Percentiles rank a stretch among this genome's conserved stretches.
Evolutionary conservation across 2,113 vertebrate genomes (phyloP).

Genomic region (Probosciger aterrimus): DNA sequence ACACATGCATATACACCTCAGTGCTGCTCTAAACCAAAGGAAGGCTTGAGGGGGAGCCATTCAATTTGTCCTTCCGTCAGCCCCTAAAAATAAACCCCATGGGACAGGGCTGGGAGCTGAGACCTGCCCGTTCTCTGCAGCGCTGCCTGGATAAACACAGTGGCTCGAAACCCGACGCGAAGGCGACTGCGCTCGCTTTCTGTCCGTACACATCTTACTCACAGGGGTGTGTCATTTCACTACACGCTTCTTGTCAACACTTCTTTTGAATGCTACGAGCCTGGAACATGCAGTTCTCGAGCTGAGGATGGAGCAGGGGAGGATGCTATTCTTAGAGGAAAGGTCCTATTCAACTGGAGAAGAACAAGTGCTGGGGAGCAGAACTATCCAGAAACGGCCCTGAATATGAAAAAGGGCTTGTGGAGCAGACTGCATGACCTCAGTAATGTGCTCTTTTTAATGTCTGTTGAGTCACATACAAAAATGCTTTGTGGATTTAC

Average conservation of each 20-base stretch:
- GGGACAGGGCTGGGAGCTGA: neutral
- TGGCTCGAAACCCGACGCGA: fast-evolving
- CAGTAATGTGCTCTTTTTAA: conserved; percentile 36
- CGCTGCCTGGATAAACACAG: neutral
- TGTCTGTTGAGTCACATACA: conserved; percentile 13
- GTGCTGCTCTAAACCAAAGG: neutral
- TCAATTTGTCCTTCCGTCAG: neutral
- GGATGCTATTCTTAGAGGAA: conserved; percentile 62
- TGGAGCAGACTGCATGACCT: conserved; percentile 16
- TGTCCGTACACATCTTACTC: neutral
- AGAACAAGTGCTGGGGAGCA: neutral
- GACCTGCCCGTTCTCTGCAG: fast-evolving
- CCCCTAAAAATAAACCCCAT: neutral
- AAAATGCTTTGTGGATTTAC: conserved; percentile 32
- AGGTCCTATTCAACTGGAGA: conserved; percentile 33
- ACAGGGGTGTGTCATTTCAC: conserved; percentile 21
- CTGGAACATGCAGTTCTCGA: conserved; percentile 50
- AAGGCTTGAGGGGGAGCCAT: neutral
- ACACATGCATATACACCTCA: neutral
- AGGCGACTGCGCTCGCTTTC: neutral
- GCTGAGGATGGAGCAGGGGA: conserved; percentile 46
- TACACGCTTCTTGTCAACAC: conserved; percentile 8
- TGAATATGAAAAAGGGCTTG: neutral
- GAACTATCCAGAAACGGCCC: conserved; percentile 36
- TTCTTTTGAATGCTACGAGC: neutral